Conservation (phyloP, 1,140 invertebrate species). For the Rhizoglyphus robini region DNA sequence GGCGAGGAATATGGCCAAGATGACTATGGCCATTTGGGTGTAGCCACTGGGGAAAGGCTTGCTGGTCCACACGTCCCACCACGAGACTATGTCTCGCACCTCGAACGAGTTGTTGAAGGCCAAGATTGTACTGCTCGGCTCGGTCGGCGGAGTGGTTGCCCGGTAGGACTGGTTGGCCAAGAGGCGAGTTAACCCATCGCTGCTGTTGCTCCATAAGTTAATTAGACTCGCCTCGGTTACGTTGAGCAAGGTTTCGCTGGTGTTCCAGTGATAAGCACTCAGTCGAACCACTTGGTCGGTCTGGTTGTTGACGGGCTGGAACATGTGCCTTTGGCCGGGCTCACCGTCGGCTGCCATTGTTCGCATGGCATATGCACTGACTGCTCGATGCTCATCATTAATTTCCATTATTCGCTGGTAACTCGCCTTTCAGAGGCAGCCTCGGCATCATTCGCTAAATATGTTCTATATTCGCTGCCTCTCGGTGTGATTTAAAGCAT, state of each 20-base stretch:
- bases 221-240: background rate
- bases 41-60: slow-evolving; percentile 69
- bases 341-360: background rate
- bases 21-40: slow-evolving; percentile 63
- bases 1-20: slow-evolving; percentile 77
- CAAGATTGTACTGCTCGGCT: background rate
- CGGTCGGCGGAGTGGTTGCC: too few relatives aligned
- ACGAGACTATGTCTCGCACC: background rate
- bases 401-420: slow-evolving; percentile 10
- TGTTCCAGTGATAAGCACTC: slow-evolving; percentile 1
- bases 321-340: background rate
- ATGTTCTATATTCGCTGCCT: background rate
- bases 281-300: background rate
- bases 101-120: background rate
- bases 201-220: background rate
- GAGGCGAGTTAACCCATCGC: background rate
- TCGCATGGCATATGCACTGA: background rate
- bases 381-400: slow-evolving; percentile 8
- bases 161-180: background rate
- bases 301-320: background rate
- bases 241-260: background rate
- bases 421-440: background rate
- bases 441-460: background rate
- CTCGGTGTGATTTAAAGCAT: background rate
- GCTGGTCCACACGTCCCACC: slow-evolving; percentile 26